Evolutionary conservation across 2,797 vertebrate genomes (phyloP).

Genomic region (Austrolebias charrua): DNA sequence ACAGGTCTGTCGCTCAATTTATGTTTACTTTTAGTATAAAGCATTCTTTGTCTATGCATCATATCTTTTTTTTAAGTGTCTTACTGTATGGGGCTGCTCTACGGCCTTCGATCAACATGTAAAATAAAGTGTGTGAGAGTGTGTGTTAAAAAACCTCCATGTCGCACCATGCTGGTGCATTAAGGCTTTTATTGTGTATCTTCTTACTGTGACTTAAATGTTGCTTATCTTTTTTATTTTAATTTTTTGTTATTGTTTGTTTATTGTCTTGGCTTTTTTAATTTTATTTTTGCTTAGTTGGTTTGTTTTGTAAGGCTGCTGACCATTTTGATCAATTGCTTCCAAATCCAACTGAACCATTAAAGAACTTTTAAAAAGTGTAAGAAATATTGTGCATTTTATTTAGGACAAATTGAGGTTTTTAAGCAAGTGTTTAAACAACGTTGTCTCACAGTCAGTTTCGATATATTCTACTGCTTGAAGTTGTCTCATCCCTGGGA

Average conservation of each 20-base stretch:
- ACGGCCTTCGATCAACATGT: constrained; percentile 53
- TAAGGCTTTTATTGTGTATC: constrained; percentile 61
- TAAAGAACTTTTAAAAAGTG: constrained; percentile 80
- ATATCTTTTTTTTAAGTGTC: constrained; percentile 59
- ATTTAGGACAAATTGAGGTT: background rate
- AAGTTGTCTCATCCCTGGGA: no score
- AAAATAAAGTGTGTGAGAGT: constrained; percentile 36
- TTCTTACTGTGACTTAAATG: constrained; percentile 74
- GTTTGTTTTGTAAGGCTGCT: constrained; percentile 73
- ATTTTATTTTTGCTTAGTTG: constrained; percentile 67
- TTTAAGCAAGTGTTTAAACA: no score
- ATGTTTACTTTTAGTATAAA: constrained; percentile 70
- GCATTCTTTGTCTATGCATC: constrained; percentile 78
- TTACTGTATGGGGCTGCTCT: constrained; percentile 70
- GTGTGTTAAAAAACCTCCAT: constrained; percentile 22
- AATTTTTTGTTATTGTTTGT: constrained; percentile 34
- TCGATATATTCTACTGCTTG: no score
- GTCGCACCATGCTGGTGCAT: constrained; percentile 71
- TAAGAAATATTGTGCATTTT: background rate
- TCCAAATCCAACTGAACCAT: constrained; percentile 83
- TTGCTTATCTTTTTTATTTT: constrained; percentile 54
- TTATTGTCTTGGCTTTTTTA: constrained; percentile 50
- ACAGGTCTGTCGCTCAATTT: constrained; percentile 51
- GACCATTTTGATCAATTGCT: constrained; percentile 80
- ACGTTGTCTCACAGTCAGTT: no score